Evolutionary conservation across 2,113 vertebrate genomes (phyloP), one percentile per base, ranked within the genome.

Genomic region (Hiodon alosoides): DNA sequence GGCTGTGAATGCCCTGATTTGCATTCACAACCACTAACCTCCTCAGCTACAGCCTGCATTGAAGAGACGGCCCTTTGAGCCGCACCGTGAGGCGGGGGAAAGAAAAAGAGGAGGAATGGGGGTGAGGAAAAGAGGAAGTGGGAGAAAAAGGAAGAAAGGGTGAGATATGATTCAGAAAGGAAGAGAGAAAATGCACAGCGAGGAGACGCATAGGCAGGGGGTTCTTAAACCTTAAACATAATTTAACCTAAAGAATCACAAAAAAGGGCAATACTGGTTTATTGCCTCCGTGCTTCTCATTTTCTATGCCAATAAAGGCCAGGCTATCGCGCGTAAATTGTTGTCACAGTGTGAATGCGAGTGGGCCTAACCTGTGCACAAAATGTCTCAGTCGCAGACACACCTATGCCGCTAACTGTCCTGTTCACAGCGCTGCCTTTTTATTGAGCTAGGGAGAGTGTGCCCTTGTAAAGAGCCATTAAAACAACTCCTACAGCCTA

Each of bases 31-130:
- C 85, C 82, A 83, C 66, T 7, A 81, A 79, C 76, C 71, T 78
- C 80, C 83, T 83, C 82, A 52, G 83, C 83, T 82, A 84, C 82
- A 85, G 80, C 81, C 68, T 76, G 80, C 80, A 78, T 82, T 81
- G 78, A 87, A 87, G 87, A 88, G 86, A 87, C 77, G 79, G 79
- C 58, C 82, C 83, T 88, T 87, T 88, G 86, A 89, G 84, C 76
- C 58, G 48, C 75, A 76, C 10, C 80, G 84, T 86, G 85, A 83
- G 83, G 84, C 79, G 81, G 70, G 59, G 81, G 61, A 62, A 4
- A 72, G 47, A 69, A 62, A 10, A 58, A 78, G 65, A 8, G 72
- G 48, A 67, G 73, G 65, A 76, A 61, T 17, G 4, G 1, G 68
- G 76, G 50, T 69, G 71, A 11, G 61, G 16, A 11, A 51, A 6